Percentiles rank a stretch among this genome's conserved stretches.
Conservation (phyloP, 2,113 vertebrate species). For the Trematocara marginatum region DNA sequence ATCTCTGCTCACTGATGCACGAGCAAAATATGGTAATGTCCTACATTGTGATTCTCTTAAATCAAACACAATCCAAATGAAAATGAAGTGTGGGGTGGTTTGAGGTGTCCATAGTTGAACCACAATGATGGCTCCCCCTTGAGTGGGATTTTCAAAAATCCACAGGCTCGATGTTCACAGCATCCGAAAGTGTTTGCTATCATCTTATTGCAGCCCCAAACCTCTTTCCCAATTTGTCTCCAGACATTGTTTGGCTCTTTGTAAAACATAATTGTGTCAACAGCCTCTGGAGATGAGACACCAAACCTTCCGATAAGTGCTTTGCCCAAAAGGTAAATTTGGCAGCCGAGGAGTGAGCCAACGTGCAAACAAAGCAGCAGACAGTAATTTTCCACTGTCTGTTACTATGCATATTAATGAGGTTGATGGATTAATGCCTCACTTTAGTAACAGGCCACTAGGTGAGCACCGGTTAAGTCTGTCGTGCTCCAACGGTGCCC, state of each 20-base stretch:
- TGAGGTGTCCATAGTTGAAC: not conserved
- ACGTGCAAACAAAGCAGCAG: conserved; percentile 41
- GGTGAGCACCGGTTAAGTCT: conserved; percentile 19
- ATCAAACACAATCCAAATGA: conserved; percentile 1
- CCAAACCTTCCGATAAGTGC: conserved; percentile 44
- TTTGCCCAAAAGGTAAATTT: conserved; percentile 55
- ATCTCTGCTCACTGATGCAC: conserved; percentile 1
- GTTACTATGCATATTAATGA: conserved; percentile 62
- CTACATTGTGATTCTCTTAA: not conserved
- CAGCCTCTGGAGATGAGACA: conserved; percentile 33
- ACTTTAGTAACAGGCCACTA: conserved; percentile 36
- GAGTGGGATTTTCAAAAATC: conserved; percentile 1
- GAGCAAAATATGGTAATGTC: not conserved
- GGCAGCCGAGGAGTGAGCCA: conserved; percentile 13
- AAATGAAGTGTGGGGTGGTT: not conserved
- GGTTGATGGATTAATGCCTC: conserved; percentile 49
- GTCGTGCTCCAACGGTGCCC: conserved; percentile 27
- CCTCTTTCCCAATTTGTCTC: conserved; percentile 25
- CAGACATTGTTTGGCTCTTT: conserved; percentile 45
- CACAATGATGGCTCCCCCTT: not conserved
- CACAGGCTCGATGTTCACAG: not conserved
- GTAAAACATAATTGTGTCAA: conserved; percentile 56
- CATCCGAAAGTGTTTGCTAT: conserved; percentile 1
- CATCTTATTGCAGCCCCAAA: conserved; percentile 3
- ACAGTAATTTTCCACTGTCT: conserved; percentile 47